Base-by-base conservation (phyloP, 2,888 invertebrate species). In the Odontocerum albicorne region DNA sequence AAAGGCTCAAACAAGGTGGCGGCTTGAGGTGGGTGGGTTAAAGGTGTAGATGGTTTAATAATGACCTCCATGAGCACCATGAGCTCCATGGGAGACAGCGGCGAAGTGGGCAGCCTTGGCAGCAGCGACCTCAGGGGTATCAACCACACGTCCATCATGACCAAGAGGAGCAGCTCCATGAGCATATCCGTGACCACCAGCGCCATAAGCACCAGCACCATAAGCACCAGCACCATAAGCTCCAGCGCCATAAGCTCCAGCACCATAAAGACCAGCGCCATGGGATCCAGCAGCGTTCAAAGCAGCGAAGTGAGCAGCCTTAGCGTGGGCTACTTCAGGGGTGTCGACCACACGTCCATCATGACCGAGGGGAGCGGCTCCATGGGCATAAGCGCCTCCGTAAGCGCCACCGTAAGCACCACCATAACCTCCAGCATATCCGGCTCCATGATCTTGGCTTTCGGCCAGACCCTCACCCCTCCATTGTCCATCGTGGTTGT, bases 101-200 rank as follows among this genome's bases (percentile, higher is more conserved):
- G 51, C 56, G 27, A 56, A 51, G 42, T 83, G 83, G 44, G 79
- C 50, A 31, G 51, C 51, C 27, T 56, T 51, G 19, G 51, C 57
- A 61, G 79, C 80, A 17, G 54, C 54, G 32, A 83, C 83, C 68
- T 83, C 83, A 57, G 81, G 81, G 44, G 81, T 82, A 69, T 82
- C 83, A 64, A 81, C 74, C 67, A 83, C 82, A 69, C 77, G 76
- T 19, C 77, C 77, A 64, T 78, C 77, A 59, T 80, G 81, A 19
- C 81, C 79, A 42, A 32, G 19, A 3, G 12, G 31, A 42, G 32
- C 47, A n/a, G 40, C 40, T 40, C 40, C 40, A 40, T 40, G 40
- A n/a, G 53, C 53, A 31, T 47, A 39, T n/a, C n/a, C n/a, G n/a
- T n/a, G n/a, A n/a, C n/a, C n/a, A n/a, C n/a, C n/a, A n/a, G n/a